A percentile compares a stretch with the other conserved stretches of the same genome.
These are phyloP conservation scores for Drosophila helvetica DNA, from an alignment of 2,888 invertebrate genomes.

Conservation along the genomic window DNA sequence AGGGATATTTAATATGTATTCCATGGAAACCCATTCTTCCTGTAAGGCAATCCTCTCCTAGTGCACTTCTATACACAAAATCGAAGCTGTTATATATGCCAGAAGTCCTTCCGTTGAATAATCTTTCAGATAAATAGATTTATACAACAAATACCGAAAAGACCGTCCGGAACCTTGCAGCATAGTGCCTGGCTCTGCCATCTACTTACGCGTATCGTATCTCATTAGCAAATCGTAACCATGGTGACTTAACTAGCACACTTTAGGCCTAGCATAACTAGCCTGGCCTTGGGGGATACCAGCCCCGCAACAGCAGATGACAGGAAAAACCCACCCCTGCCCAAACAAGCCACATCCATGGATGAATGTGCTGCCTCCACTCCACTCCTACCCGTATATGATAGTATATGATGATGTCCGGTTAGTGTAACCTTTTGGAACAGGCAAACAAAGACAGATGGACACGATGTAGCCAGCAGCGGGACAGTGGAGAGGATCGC, in stretches of 20 bases:
- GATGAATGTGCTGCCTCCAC: too few relatives aligned
- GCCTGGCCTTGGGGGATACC: slow-evolving; percentile 37
- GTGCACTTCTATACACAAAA: neutral
- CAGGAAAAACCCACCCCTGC: slow-evolving; percentile 1
- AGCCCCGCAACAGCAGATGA: slow-evolving; percentile 9
- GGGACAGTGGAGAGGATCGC: slow-evolving; percentile 26
- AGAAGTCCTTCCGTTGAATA: neutral
- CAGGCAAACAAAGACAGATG: slow-evolving; percentile 19
- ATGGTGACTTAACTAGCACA: slow-evolving; percentile 38
- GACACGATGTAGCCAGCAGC: neutral
- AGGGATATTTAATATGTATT: too few relatives aligned
- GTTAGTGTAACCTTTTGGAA: slow-evolving; percentile 52
- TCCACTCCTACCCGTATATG: slow-evolving; percentile 17
- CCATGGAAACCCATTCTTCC: neutral
- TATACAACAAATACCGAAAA: neutral
- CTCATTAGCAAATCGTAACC: slow-evolving; percentile 48
- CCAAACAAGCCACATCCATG: slow-evolving; percentile 3
- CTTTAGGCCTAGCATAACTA: slow-evolving; percentile 33
- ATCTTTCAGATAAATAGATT: neutral
- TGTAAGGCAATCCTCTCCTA: neutral
- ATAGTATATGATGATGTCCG: slow-evolving; percentile 50
- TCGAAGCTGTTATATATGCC: neutral
- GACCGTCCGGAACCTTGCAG: neutral
- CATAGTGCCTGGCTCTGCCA: neutral
- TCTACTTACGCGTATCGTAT: slow-evolving; percentile 13